A percentile compares a stretch with the other conserved stretches of the same genome.
Conservation (phyloP, 1,140 invertebrate species). For the Drosophila leontia region DNA sequence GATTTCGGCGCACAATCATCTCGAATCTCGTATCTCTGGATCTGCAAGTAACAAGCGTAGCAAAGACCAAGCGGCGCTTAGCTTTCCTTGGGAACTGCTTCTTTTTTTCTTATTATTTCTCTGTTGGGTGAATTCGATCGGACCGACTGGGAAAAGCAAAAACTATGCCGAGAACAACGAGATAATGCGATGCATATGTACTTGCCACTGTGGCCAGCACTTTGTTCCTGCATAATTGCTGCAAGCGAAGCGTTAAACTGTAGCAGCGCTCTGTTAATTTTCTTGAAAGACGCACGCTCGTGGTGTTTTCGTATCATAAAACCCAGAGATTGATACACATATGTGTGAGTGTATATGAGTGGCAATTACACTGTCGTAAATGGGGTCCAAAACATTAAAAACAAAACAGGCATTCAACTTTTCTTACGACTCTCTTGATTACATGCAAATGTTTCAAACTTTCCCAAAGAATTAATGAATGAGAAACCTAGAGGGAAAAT, state of each 20-base stretch:
- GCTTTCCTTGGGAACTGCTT: constrained; percentile 55
- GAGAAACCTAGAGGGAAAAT: constrained; percentile 15
- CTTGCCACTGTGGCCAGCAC: constrained; percentile 42
- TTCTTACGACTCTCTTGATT: constrained; percentile 34
- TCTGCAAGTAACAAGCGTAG: constrained; percentile 10
- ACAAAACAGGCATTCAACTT: constrained; percentile 59
- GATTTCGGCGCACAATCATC: constrained; percentile 2
- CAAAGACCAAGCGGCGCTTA: constrained; percentile 61
- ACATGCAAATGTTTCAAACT: constrained; percentile 68
- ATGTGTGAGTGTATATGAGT: constrained; percentile 15
- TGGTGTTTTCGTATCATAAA: constrained; percentile 21
- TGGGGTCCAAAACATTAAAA: constrained; percentile 54
- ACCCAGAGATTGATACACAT: constrained; percentile 10
- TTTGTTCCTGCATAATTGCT: constrained; percentile 62
- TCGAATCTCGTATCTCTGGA: background rate
- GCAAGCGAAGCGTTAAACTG: constrained; percentile 67
- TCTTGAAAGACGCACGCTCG: constrained; percentile 32
- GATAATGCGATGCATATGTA: constrained; percentile 18
- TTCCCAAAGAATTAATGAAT: constrained; percentile 55
- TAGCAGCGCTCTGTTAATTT: constrained; percentile 67
- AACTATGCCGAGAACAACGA: constrained; percentile 2
- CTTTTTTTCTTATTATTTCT: constrained; percentile 19
- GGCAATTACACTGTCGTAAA: constrained; percentile 68
- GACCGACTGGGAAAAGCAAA: constrained; percentile 1
- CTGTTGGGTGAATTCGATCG: constrained; percentile 4